Base-by-base conservation (phyloP, 23 tunicate genomes). In the Pegea sp. region DNA sequence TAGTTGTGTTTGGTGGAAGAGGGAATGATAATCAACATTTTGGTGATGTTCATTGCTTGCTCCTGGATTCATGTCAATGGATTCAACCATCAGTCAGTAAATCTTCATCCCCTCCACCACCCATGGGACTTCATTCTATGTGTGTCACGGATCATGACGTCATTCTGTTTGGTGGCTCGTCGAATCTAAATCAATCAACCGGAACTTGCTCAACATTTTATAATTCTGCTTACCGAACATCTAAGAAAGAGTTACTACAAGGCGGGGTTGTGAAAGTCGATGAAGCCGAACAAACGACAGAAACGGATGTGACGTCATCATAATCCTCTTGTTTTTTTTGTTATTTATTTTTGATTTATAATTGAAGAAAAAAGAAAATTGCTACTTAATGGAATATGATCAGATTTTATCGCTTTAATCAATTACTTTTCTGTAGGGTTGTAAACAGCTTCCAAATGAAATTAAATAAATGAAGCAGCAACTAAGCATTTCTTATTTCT, bases 1-100 rank as follows among this genome's bases (percentile, higher is more conserved):
- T 78, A 16, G 69, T 78, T 38, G 51, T 70, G 1, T 56, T 42
- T 48, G 91, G 91, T 19, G 91, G 91, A 0, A 27, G 91, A 21
- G 91, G 72, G 13, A 44, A 64, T 22, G 33, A 44, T 5, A 65
- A 78, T 30, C 64, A 69, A 44, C 91, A 78, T 52, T 78, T 63
- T 33, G 59, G 53, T 62, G 91, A 78, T 29, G 59, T 78, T 26
- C 63, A 78, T 42, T 59, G 69, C 1, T 78, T 29, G 53, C 77
- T 69, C 54, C 58, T 62, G 0, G 57, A 52, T 7, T 49, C 75
- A 23, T 58, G 52, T 23, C 64, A 78, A 31, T 78, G 91, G 91
- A 32, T 78, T 2, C 91, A 78, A 42, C 91, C 91, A 1, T 68
- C 48, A 4, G 30, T 1, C 6, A 48, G 29, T 2, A 44, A 26